Percentiles rank a stretch among this genome's conserved stretches.
These are phyloP conservation scores for Ennomos fuscantarius DNA, from an alignment of 2,888 invertebrate species.

Conservation along the genomic window DNA sequence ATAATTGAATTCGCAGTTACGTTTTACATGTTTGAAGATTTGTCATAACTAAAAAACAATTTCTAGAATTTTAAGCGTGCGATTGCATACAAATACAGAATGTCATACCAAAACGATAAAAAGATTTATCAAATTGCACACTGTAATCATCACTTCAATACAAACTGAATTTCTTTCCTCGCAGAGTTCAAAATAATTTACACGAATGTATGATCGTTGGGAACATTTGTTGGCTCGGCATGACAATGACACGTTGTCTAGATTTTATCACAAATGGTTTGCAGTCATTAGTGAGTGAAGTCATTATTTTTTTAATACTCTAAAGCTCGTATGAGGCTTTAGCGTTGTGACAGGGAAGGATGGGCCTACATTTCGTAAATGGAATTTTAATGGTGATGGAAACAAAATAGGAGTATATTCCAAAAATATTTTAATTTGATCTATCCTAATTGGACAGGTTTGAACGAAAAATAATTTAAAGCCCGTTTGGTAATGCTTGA, in stretches of 20 bases:
- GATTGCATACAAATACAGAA: conserved; percentile 41
- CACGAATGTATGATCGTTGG: conserved; percentile 30
- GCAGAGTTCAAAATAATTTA: conserved; percentile 27
- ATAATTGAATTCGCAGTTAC: too few species aligned
- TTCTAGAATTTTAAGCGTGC: conserved; percentile 25
- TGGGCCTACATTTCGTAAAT: conserved; percentile 9
- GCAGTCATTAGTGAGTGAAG: conserved; percentile 61
- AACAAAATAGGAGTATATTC: too few species aligned
- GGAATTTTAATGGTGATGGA: too few species aligned
- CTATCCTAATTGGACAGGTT: too few species aligned
- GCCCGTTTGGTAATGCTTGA: too few species aligned
- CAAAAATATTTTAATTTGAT: too few species aligned
- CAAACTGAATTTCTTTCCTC: conserved; percentile 2
- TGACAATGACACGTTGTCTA: conserved; percentile 67
- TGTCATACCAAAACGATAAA: conserved; percentile 43
- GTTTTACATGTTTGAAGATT: conserved; percentile 3
- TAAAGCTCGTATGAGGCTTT: conserved; percentile 8
- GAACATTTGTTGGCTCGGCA: conserved; percentile 53
- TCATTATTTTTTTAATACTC: conserved; percentile 26
- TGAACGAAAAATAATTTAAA: too few species aligned
- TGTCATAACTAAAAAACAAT: conserved; percentile 15
- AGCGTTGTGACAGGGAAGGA: conserved; percentile 30
- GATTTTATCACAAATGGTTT: conserved; percentile 64
- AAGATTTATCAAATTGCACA: conserved; percentile 44
- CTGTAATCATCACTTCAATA: background rate